Conservation (phyloP, 1,140 invertebrate species). For the Procambarus virginalis region DNA sequence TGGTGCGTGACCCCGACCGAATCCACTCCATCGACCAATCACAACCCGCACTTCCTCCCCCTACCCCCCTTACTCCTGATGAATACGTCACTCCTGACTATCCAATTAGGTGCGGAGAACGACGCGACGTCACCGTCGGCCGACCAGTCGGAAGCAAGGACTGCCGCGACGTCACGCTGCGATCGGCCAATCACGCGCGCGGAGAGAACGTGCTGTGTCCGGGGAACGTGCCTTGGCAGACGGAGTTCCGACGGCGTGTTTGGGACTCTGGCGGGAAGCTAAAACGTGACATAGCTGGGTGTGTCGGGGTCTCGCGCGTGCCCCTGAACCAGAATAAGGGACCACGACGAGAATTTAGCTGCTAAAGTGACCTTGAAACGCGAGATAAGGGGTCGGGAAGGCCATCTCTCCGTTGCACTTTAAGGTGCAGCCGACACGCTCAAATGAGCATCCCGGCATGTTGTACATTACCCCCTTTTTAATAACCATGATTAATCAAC, state of each 20-base stretch:
- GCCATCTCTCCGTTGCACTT: background rate
- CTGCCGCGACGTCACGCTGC: background rate
- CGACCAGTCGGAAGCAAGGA: background rate
- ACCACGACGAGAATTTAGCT: slow-evolving; percentile 29
- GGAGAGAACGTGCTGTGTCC: slow-evolving; percentile 17
- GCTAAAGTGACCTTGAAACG: slow-evolving; percentile 28
- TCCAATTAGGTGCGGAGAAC: background rate
- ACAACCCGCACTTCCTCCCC: background rate
- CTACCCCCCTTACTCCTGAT: background rate
- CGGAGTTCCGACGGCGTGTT: slow-evolving; percentile 11
- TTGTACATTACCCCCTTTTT: no score
- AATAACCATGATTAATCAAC: no score
- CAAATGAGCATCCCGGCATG: no score
- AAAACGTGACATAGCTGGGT: slow-evolving; percentile 22
- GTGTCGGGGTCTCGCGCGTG: slow-evolving; percentile 1
- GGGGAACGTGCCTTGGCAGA: slow-evolving; percentile 33
- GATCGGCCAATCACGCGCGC: background rate
- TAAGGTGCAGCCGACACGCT: no score
- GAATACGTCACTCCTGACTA: background rate
- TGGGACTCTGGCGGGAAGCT: background rate
- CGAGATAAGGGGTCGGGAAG: slow-evolving; percentile 14
- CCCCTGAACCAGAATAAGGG: slow-evolving; percentile 28
- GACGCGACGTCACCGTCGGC: background rate
- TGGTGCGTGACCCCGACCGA: slow-evolving; percentile 6
- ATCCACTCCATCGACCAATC: background rate